These are phyloP conservation scores for Argyresthia albistria DNA, from an alignment of 2,888 invertebrate genomes.

Conservation along the genomic window DNA sequence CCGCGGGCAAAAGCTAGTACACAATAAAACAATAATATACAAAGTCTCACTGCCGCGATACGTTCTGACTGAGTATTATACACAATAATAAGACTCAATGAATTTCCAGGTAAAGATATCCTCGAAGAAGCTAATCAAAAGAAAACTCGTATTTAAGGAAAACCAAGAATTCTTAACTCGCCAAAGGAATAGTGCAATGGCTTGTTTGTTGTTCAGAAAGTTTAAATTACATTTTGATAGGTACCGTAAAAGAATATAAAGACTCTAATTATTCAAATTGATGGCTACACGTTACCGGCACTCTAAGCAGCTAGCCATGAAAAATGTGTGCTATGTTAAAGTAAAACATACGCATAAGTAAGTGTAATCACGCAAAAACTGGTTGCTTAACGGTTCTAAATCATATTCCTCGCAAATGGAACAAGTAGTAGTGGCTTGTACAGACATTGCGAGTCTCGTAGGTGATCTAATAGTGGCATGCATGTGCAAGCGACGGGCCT, in stretches of 20 bases:
- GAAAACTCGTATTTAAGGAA: no score
- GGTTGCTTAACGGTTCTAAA: conserved; percentile 54
- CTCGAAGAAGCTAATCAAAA: no score
- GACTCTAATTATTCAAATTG: conserved; percentile 16
- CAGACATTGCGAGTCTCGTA: conserved; percentile 48
- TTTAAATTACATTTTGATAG: conserved; percentile 68
- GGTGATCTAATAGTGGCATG: conserved; percentile 66
- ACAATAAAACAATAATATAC: no score
- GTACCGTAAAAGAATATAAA: conserved; percentile 38
- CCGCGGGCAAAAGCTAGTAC: no score
- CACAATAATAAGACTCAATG: no score
- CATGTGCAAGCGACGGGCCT: conserved; percentile 24
- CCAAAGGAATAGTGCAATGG: conserved; percentile 60
- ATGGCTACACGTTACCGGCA: conserved; percentile 6
- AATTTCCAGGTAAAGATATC: no score
- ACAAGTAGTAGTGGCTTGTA: conserved; percentile 31
- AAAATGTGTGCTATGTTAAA: background rate
- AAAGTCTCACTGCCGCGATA: no score
- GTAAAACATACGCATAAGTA: background rate
- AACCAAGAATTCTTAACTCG: conserved; percentile 40
- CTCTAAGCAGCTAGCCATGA: background rate
- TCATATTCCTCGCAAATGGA: conserved; percentile 36
- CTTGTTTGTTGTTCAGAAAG: conserved; percentile 45
- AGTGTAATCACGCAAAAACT: conserved; percentile 27
- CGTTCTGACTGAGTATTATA: no score